These are phyloP conservation scores for Glossophaga mutica DNA, from an alignment of 2,797 vertebrate species.

Conservation along the genomic window DNA sequence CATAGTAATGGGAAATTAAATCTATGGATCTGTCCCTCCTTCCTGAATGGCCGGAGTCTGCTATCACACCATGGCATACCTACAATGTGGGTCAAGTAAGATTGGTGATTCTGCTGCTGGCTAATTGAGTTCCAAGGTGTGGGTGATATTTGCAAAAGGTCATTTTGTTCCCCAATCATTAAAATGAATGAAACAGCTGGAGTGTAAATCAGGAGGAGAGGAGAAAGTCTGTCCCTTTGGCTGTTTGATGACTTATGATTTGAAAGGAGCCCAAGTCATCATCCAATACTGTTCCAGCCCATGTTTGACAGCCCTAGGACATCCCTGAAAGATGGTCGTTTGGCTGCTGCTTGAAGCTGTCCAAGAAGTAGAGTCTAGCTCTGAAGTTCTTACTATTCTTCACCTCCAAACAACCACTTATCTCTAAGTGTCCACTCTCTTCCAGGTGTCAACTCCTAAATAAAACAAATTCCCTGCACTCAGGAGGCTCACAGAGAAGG, in stretches of 20 bases:
- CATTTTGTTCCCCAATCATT: background rate
- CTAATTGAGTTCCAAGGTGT: background rate
- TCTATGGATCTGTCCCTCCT: background rate
- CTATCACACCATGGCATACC: background rate
- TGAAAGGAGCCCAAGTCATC: background rate
- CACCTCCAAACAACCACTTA: no score
- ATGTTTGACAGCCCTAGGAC: background rate
- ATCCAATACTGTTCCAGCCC: background rate
- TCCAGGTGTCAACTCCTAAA: no score
- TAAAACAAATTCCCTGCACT: background rate
- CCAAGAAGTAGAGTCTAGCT: background rate
- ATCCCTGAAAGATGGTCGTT: background rate
- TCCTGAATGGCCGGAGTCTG: background rate
- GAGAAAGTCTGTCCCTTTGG: background rate
- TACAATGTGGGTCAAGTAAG: background rate
- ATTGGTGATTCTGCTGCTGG: background rate
- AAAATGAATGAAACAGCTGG: background rate
- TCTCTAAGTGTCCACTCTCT: background rate
- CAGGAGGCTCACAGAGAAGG: background rate
- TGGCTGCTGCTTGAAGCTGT: background rate
- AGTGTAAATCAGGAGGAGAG: background rate
- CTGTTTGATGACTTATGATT: background rate
- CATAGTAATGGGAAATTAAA: conserved; percentile 33
- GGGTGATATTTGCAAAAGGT: conserved; percentile 34
- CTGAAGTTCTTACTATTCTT: background rate